phyloP scores from a whole-genome alignment of 2,888 invertebrate genomes.

The Brassicogethes aeneus region DNA sequence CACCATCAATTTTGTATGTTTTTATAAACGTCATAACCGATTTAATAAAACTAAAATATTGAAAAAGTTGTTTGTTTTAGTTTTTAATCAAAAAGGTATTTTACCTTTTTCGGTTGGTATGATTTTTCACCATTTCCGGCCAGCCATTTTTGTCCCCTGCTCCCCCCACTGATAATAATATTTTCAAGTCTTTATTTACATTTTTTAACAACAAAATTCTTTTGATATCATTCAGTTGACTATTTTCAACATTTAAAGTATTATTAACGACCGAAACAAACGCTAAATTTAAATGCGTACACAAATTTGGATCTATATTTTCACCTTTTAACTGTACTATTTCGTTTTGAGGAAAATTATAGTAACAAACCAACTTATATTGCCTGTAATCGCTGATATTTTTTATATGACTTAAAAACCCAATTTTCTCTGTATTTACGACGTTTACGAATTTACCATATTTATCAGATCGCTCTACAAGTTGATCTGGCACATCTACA shows the following conservation, averaged over 20 bases:
- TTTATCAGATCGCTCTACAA: too few relatives aligned
- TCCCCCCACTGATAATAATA: constrained; percentile 71
- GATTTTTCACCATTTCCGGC: constrained; percentile 61
- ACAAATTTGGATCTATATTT: constrained; percentile 59
- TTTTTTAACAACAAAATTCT: constrained; percentile 44
- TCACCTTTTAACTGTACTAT: constrained; percentile 25
- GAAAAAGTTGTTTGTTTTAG: background rate
- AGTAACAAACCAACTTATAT: constrained; percentile 58
- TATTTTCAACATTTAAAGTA: constrained; percentile 46
- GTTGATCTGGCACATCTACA: constrained; percentile 23
- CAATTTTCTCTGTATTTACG: too few relatives aligned
- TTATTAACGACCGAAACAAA: constrained; percentile 58
- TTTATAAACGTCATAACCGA: constrained; percentile 45
- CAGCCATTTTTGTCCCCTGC: constrained; percentile 52
- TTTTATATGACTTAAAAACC: too few relatives aligned
- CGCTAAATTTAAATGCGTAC: constrained; percentile 77
- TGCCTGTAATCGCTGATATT: constrained; percentile 6
- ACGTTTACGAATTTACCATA: too few relatives aligned
- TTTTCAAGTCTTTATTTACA: constrained; percentile 56
- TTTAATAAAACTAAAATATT: constrained; percentile 42
- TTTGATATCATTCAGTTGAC: constrained; percentile 25
- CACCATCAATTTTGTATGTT: constrained; percentile 53
- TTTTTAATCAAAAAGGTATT: constrained; percentile 2
- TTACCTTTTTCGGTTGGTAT: constrained; percentile 55
- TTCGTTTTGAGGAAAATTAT: constrained; percentile 45